A percentile compares a stretch with the other conserved stretches of the same genome.
phyloP scores from a whole-genome alignment of 2,797 vertebrate species.

The Danio jaintianensis region DNA sequence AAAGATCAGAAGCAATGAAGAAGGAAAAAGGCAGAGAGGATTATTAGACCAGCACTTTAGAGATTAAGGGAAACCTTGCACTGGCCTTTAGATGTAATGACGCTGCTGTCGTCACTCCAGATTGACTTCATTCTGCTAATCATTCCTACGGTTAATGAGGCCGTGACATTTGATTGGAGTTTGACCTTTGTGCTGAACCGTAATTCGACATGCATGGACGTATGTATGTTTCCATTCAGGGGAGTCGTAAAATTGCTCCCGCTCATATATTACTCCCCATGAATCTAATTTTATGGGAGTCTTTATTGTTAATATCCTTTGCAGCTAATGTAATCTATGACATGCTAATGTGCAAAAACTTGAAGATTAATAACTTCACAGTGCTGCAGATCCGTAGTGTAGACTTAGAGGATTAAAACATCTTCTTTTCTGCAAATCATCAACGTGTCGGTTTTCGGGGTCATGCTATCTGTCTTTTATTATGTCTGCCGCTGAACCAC shows the following conservation, averaged over 20 bases:
- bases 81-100: conserved; percentile 41
- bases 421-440: neutral
- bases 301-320: conserved; percentile 64
- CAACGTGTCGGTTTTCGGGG: neutral
- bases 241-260: conserved; percentile 64
- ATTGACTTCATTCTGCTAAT: conserved; percentile 46
- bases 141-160: conserved; percentile 37
- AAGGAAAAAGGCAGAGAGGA: neutral
- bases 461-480: conserved; percentile 15
- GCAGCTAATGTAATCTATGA: conserved; percentile 68
- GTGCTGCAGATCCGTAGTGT: conserved; percentile 1
- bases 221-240: conserved; percentile 64
- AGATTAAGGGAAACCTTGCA: conserved; percentile 30
- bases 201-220: conserved; percentile 61
- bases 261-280: conserved; percentile 65
- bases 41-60: conserved; percentile 28
- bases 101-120: conserved; percentile 23
- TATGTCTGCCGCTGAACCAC: neutral
- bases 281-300: conserved; percentile 65
- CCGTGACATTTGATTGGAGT: conserved; percentile 38
- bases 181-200: conserved; percentile 42
- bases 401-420: conserved; percentile 2
- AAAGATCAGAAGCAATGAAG: conserved; percentile 24
- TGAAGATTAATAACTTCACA: conserved; percentile 36
- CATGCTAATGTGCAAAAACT: conserved; percentile 22